Base-by-base conservation (phyloP, 2,797 vertebrate genomes). In the Furcifer pardalis region DNA sequence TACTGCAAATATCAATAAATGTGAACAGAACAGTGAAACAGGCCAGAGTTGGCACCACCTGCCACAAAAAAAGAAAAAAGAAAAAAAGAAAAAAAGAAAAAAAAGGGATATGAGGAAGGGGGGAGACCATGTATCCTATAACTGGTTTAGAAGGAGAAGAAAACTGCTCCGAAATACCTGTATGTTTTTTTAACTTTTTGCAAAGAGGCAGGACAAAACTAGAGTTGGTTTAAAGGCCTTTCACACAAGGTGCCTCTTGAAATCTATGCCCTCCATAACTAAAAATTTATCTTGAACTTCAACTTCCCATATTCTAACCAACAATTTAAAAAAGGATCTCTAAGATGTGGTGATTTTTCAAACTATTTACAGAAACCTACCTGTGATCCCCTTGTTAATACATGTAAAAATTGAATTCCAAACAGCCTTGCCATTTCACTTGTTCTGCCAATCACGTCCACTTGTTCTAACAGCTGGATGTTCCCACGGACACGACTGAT, bases 361-460 rank as follows among this genome's bases (percentile, higher is more conserved):
- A 87, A 32, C 88, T 85, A 19, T 9, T 5, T 52, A 92, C 84
- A 63, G 82, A 90, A 87, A 84, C 91, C 94, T 95, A 99, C 98
- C 98, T 99, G 99, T 74, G 99, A 98, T 25, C 99, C 98, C 88
- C 98, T 96, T 81, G 99, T 99, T 90, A 99, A 94, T 59, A 99
- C 99, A 78, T 99, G 98, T 82, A 97, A 97, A 95, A 99, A 99
- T 93, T 99, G 98, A 94, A 99, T 99, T 76, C 99, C 99, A 93
- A 99, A 99, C 82, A 99, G 95, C 79, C 99, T 95, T 0, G 99
- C 98, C 94, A 99, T 96, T 96, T 99, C 98, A 88, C 98, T 99
- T 90, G 98, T 99, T 94, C 97, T 97, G 90, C 97, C 98, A 83
- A 99, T 96, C 89, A 99, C 93, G 93, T 99, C 98, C 42, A 97